Percentiles rank a stretch among this genome's conserved stretches.
These are phyloP conservation scores for Drosophila repleta DNA, from an alignment of 1,140 invertebrate genomes.

Conservation along the genomic window DNA sequence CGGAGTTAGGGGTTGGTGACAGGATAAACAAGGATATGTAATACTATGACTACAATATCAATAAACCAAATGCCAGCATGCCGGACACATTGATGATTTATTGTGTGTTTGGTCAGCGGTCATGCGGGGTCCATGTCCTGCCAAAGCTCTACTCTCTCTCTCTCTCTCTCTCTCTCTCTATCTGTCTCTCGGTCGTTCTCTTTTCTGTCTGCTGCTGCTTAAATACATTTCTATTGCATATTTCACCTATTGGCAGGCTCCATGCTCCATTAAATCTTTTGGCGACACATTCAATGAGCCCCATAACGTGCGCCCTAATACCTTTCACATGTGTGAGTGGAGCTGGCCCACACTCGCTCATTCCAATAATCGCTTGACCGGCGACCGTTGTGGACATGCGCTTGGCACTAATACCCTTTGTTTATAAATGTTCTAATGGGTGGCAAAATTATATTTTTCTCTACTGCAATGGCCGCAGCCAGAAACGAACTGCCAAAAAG, in stretches of 20 bases:
- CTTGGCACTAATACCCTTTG: conserved; percentile 75
- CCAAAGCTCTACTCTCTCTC: background rate
- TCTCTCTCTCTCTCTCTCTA: too few species aligned
- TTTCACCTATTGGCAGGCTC: conserved; percentile 68
- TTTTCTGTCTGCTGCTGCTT: conserved; percentile 21
- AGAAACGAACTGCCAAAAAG: conserved; percentile 20
- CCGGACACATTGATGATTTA: conserved; percentile 63
- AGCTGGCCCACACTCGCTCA: conserved; percentile 14
- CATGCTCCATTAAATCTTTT: conserved; percentile 80
- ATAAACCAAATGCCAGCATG: conserved; percentile 64
- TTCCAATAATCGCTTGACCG: conserved; percentile 36
- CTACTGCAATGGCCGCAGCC: conserved; percentile 10
- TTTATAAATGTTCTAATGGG: conserved; percentile 82
- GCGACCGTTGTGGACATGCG: conserved; percentile 42
- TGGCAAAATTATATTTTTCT: conserved; percentile 66
- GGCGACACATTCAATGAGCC: conserved; percentile 81
- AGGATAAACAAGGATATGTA: conserved; percentile 62
- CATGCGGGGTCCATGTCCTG: conserved; percentile 18
- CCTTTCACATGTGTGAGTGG: conserved; percentile 26
- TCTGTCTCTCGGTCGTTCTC: too few species aligned
- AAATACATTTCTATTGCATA: conserved; percentile 54
- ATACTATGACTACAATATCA: conserved; percentile 67
- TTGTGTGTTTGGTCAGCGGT: conserved; percentile 60
- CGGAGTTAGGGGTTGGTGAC: background rate
- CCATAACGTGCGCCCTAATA: conserved; percentile 78